These are phyloP conservation scores for Thumatha senex DNA, from an alignment of 2,888 invertebrate genomes.

Conservation along the genomic window DNA sequence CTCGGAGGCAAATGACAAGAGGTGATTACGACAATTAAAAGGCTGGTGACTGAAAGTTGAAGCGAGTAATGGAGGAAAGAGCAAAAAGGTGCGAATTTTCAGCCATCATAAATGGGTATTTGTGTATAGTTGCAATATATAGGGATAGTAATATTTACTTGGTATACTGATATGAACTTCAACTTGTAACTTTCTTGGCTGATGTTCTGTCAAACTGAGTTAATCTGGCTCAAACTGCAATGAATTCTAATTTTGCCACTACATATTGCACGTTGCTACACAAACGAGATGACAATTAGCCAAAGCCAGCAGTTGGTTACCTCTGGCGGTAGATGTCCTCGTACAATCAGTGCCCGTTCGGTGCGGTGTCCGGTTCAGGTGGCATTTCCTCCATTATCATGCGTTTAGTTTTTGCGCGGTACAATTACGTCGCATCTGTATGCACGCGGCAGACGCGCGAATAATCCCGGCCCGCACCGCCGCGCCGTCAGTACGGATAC, in stretches of 20 bases:
- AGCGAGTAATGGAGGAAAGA: not conserved
- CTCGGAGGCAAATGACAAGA: conserved; percentile 56
- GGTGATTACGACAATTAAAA: conserved; percentile 59
- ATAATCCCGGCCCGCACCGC: conserved; percentile 34
- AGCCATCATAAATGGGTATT: not conserved
- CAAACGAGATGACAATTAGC: too few species aligned
- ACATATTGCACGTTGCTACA: too few species aligned
- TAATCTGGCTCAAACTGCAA: too few species aligned
- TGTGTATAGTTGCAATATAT: too few species aligned
- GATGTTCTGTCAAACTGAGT: too few species aligned
- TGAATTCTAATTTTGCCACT: too few species aligned
- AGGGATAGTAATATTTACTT: too few species aligned
- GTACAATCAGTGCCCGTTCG: conserved; percentile 30
- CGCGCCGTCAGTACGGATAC: conserved; percentile 8
- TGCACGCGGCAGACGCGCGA: conserved; percentile 61
- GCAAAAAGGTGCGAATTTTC: conserved; percentile 24
- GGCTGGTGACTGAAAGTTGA: conserved; percentile 22
- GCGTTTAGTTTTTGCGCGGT: conserved; percentile 68
- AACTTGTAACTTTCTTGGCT: too few species aligned
- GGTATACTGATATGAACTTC: too few species aligned
- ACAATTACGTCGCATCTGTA: conserved; percentile 75
- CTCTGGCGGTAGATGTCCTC: conserved; percentile 17
- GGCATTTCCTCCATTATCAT: conserved; percentile 74
- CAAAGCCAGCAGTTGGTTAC: too few species aligned
- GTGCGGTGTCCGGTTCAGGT: conserved; percentile 35